Evolutionary conservation across 2,797 vertebrate species (phyloP), one percentile per base, ranked within the genome.

Genomic region (Coilia nasus): DNA sequence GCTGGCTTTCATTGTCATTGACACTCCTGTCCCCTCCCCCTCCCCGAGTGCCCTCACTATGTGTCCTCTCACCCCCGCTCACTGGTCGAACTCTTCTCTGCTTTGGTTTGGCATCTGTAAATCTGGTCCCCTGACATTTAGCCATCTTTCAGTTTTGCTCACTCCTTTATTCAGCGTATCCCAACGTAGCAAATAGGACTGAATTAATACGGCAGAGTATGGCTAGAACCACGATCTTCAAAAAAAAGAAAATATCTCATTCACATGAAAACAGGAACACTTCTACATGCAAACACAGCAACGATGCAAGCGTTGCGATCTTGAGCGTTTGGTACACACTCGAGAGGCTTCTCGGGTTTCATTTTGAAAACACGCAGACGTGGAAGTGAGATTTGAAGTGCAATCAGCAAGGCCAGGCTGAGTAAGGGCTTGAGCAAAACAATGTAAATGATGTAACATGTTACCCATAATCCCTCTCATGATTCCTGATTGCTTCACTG

Each of bases 1-100:
- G 90, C 92, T 93, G 93, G 90, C 91, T 93, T 87, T 92, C 90
- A 91, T 91, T 92, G 84, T 71, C 91, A 87, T 89, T 87, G 81
- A 84, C 87, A 83, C 86, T 64, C 80, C 47, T 83, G 84, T 87
- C 81, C 80, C 83, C 47, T 23, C 54, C 82, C 85, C 85, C 82
- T 82, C 50, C 50, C 7, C 9, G 31, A 75, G 81, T 86, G 82
- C 81, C 81, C 64, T 82, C 46, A 21, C 54, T 80, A 56, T 87
- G 67, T 86, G 64, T 84, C 82, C 82, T 81, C 67, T 78, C 83
- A 56, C 15, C 81, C 50, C 50, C 71, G 78, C 81, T 85, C 85
- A 71, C 75, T 82, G 86, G 82, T 78, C 12, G 41, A 31, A 78
- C 64, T 85, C 87, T 87, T 71, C 71, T 86, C 82, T 85, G 82